phyloP scores from a whole-genome alignment of 2,888 invertebrate species.

The Epistrophe eligans region DNA sequence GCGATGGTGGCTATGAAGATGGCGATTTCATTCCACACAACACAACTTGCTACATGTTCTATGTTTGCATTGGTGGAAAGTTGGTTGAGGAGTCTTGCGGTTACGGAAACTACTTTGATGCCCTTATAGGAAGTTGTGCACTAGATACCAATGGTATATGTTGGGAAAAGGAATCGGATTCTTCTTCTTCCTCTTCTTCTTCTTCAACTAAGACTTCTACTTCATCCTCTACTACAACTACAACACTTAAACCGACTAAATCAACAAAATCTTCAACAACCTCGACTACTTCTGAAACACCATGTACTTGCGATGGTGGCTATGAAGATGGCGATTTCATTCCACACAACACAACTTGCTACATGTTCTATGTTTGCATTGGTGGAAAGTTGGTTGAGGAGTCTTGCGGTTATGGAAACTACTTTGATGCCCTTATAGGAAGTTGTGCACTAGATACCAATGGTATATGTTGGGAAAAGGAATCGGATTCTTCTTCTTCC shows the following conservation, averaged over 20 bases:
- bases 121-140: constrained; percentile 72
- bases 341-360: constrained; percentile 77
- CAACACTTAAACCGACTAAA: too few relatives aligned
- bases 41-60: constrained; percentile 78
- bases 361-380: constrained; percentile 78
- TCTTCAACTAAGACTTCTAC: too few relatives aligned
- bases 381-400: constrained; percentile 76
- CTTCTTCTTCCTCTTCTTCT: background rate
- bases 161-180: background rate
- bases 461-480: constrained; percentile 18
- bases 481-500: background rate
- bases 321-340: constrained; percentile 77
- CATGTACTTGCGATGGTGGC: constrained; percentile 58
- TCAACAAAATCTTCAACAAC: too few relatives aligned
- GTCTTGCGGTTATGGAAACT: constrained; percentile 78
- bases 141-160: constrained; percentile 72
- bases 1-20: constrained; percentile 74
- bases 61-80: constrained; percentile 77
- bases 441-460: constrained; percentile 77
- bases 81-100: constrained; percentile 78
- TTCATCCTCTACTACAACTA: too few relatives aligned
- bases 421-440: constrained; percentile 73
- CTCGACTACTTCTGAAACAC: too few relatives aligned
- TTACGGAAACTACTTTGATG: constrained; percentile 78
- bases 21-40: constrained; percentile 77